A percentile compares a stretch with the other conserved stretches of the same genome.
phyloP scores from a whole-genome alignment of 2,113 vertebrate genomes.

The Notarius quadriscutis region DNA sequence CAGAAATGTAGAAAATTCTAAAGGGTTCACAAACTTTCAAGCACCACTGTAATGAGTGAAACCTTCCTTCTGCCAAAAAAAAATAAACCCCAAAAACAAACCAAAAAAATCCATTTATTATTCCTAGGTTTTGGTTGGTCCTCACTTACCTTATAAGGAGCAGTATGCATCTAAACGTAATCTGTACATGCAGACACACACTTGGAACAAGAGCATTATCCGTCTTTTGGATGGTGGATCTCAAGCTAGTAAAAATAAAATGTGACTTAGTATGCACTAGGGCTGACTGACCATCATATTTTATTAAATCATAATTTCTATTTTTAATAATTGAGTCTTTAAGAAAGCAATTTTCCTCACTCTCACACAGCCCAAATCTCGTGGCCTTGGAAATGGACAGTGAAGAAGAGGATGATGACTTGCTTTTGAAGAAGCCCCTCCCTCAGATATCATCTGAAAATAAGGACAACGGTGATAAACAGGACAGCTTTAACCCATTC shows the following conservation, averaged over 20 bases:
- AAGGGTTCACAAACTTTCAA: too few species aligned
- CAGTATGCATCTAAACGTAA: background rate
- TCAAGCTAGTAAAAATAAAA: background rate
- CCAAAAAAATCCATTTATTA: too few species aligned
- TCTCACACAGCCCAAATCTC: constrained; percentile 79
- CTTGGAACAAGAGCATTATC: background rate
- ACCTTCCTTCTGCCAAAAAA: background rate
- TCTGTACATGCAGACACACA: background rate
- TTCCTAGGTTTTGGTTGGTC: background rate
- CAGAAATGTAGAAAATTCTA: too few species aligned
- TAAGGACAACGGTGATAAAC: constrained; percentile 66
- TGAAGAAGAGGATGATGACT: constrained; percentile 72
- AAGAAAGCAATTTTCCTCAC: background rate
- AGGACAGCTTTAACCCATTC: constrained; percentile 61
- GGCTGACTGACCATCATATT: background rate
- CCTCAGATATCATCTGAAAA: constrained; percentile 58
- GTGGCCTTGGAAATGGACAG: constrained; percentile 86
- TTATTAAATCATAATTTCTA: background rate
- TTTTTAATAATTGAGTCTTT: background rate
- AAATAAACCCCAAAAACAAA: background rate
- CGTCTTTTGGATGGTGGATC: background rate
- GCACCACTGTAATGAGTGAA: background rate
- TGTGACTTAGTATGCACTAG: background rate
- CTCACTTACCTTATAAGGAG: background rate
- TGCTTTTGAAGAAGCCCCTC: constrained; percentile 39